Evolutionary conservation across 2,888 invertebrate genomes (phyloP).

Genomic region (Cantharis lateralis): DNA sequence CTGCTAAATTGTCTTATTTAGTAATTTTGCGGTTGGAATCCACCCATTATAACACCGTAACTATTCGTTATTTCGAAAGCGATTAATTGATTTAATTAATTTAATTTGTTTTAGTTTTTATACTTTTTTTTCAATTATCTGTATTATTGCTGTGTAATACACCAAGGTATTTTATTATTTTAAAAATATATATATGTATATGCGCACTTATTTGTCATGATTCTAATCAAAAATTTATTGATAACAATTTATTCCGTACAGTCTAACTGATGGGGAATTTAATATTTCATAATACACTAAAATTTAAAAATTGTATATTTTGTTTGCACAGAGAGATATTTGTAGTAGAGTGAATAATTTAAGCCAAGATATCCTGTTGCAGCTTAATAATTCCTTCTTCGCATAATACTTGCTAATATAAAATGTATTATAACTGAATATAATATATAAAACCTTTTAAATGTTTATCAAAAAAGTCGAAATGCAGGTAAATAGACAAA

Average conservation of each 20-base stretch:
- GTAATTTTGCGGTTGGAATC: not conserved
- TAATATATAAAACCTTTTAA: too few species aligned
- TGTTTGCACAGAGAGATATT: not conserved
- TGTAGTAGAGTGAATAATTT: not conserved
- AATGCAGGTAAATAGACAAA: too few species aligned
- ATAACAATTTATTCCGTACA: not conserved
- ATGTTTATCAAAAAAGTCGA: not conserved
- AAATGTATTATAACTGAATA: not conserved
- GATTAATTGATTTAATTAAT: too few species aligned
- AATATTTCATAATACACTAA: not conserved
- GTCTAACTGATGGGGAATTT: not conserved
- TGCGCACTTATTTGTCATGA: not conserved
- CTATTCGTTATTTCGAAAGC: too few species aligned
- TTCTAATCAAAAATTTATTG: not conserved
- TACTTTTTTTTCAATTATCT: too few species aligned
- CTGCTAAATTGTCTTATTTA: not conserved
- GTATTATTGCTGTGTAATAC: too few species aligned
- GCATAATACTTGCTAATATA: not conserved
- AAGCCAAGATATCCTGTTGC: not conserved
- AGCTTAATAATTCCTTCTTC: not conserved
- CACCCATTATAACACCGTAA: not conserved
- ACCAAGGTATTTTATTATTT: not conserved
- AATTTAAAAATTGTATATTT: not conserved
- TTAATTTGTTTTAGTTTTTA: too few species aligned
- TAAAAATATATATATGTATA: not conserved